Percentiles rank a stretch among this genome's conserved stretches.
Conservation (phyloP, 2,797 vertebrate genomes). For the Cynodonichthys magdalenae region DNA sequence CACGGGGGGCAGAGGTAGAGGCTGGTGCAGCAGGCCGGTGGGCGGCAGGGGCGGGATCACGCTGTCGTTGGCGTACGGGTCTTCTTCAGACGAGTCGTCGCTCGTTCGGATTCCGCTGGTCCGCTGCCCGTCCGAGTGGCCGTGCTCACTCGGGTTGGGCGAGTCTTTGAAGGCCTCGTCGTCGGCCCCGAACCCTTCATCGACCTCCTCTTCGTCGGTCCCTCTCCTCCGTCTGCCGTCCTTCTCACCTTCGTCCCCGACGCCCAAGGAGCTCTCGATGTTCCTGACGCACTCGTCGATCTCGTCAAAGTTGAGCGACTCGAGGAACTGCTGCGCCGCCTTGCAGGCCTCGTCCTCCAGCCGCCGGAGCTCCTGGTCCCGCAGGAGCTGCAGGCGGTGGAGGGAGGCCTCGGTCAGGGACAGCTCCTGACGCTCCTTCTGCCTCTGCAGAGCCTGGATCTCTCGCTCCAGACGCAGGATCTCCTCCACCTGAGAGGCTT, state of each 20-base stretch:
- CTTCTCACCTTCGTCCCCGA: constrained; percentile 54
- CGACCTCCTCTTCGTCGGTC: constrained; percentile 89
- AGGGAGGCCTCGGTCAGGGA: constrained; percentile 89
- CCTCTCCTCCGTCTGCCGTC: constrained; percentile 40
- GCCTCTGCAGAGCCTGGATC: constrained; percentile 88
- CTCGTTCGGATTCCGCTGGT: constrained; percentile 96
- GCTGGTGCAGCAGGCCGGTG: constrained; percentile 64
- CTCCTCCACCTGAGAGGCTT: constrained; percentile 93
- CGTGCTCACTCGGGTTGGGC: constrained; percentile 94
- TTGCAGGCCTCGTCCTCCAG: constrained; percentile 94
- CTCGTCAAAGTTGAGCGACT: constrained; percentile 96
- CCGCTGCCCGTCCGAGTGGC: constrained; percentile 93
- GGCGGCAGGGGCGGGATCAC: constrained; percentile 81
- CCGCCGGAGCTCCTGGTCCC: constrained; percentile 89
- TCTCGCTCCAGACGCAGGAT: constrained; percentile 94
- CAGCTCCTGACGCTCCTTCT: constrained; percentile 94
- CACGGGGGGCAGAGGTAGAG: constrained; percentile 62
- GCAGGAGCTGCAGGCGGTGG: constrained; percentile 87
- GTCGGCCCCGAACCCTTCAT: constrained; percentile 94
- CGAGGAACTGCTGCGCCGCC: constrained; percentile 95
- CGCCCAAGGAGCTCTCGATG: constrained; percentile 89
- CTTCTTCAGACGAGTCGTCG: constrained; percentile 97
- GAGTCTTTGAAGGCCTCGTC: constrained; percentile 97
- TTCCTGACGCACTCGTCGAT: constrained; percentile 96
- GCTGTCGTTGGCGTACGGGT: constrained; percentile 93